These are phyloP conservation scores for Drosophila prostipennis DNA, from an alignment of 2,888 invertebrate genomes.

Conservation along the genomic window DNA sequence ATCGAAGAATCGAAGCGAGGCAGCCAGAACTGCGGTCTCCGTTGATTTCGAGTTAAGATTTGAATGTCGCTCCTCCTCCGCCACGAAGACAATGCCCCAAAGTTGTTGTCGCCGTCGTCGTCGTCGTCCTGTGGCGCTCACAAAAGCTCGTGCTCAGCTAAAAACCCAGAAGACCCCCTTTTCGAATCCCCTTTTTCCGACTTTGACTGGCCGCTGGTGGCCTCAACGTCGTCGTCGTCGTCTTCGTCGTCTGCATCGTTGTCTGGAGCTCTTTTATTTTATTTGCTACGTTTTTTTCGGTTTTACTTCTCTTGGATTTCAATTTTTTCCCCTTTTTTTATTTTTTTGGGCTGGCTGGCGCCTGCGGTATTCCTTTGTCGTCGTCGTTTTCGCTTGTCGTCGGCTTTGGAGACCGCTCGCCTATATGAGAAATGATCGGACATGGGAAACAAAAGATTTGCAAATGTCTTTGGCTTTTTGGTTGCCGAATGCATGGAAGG, in stretches of 20 bases:
- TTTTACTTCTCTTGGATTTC: slow-evolving; percentile 54
- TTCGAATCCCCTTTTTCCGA: slow-evolving; percentile 15
- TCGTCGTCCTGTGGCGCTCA: slow-evolving; percentile 46
- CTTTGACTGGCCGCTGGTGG: slow-evolving; percentile 60
- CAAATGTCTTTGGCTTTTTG: slow-evolving; percentile 80
- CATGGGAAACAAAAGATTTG: slow-evolving; percentile 82
- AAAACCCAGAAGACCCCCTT: neutral
- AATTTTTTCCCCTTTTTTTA: slow-evolving; percentile 42
- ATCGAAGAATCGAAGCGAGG: slow-evolving; percentile 2
- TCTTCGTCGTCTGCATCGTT: slow-evolving; percentile 44
- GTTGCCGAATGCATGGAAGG: slow-evolving; percentile 51
- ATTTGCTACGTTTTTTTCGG: slow-evolving; percentile 42
- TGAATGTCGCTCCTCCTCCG: slow-evolving; percentile 75
- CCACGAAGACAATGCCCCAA: slow-evolving; percentile 42
- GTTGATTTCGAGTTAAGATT: slow-evolving; percentile 83
- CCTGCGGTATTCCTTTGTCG: slow-evolving; percentile 83
- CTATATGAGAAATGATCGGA: slow-evolving; percentile 82
- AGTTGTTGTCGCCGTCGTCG: slow-evolving; percentile 23
- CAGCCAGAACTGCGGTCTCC: slow-evolving; percentile 11
- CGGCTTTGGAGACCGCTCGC: slow-evolving; percentile 62
- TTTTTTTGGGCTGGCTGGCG: slow-evolving; percentile 79
- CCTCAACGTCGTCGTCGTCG: slow-evolving; percentile 28
- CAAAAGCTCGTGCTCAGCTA: slow-evolving; percentile 61
- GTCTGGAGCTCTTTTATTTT: slow-evolving; percentile 43
- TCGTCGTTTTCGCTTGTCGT: slow-evolving; percentile 65